Base-by-base conservation (phyloP, 2,888 invertebrate species). In the Ametastegia equiseti region DNA sequence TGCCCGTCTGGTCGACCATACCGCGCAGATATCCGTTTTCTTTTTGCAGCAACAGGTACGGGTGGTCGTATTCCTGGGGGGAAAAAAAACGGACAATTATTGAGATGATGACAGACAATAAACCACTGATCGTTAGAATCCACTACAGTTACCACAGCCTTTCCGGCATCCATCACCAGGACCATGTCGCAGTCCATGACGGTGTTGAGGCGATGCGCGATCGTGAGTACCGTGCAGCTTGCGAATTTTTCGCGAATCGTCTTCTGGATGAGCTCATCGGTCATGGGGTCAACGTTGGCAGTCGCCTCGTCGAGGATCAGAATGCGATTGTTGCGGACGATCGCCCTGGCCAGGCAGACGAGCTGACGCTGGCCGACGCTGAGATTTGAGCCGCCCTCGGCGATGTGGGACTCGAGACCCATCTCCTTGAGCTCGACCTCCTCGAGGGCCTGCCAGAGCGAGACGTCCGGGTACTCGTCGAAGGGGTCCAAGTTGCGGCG, bases 401-500 rank as follows among this genome's bases (percentile, higher is more conserved):
- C 93, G 54, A 97, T 94, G 86, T 94, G 94, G 81, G 93, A 94
- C 84, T 96, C 95, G 42, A 97, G 92, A 1, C 93, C 93, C 27
- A 92, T 89, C 73, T 95, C 94, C 88, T 97, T 97, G 42, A 98
- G 88, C 88, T 96, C 95, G 73, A 96, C 95, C 92, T 97, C 96
- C 85, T 97, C 97, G 33, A 98, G 92, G 0, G 97, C 97, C 83
- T 94, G 93, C 98, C 98, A 98, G 0, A 98, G 92, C 81, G 95
- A 94, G 15, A 94, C 94, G 87, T 98, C 98, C 0, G 94, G 93
- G 88, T 96, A 96, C 87, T 96, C 95, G 84, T 96, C 94, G 90
- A 98, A 97, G 0, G 98, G 98, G 92, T 98, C 98, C 82, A 98
- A 93, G 92, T 98, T 98, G 88, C 96, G 95, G 2, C 98, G 93